Evolutionary conservation across 1,140 invertebrate species (phyloP).

Genomic region (Condylostylus longicornis): DNA sequence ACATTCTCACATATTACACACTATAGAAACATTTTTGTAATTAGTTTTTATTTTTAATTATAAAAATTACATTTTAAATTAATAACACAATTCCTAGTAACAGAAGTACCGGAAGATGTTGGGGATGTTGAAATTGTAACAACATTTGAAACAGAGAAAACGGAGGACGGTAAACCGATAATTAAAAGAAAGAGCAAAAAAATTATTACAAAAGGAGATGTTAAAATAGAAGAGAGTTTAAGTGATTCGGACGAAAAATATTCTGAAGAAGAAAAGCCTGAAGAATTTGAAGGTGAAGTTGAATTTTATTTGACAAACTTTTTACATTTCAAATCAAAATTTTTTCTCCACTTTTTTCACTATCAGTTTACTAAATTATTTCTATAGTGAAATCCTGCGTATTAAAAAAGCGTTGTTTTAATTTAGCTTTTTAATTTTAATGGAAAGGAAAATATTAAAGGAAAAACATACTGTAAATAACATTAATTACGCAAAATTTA

Average conservation of each 20-base stretch:
- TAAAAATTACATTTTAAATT: too few species aligned
- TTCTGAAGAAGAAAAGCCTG: conserved; percentile 19
- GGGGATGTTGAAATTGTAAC: conserved; percentile 28
- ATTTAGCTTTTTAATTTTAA: too few species aligned
- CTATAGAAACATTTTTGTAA: too few species aligned
- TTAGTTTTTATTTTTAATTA: too few species aligned
- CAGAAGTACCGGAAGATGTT: conserved; percentile 19
- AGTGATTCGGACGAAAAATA: conserved; percentile 32
- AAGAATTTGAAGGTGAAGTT: conserved; percentile 12
- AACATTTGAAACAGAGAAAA: conserved; percentile 30
- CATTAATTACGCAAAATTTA: too few species aligned
- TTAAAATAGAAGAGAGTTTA: conserved; percentile 29
- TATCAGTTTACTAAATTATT: too few species aligned
- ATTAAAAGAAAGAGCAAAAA: conserved; percentile 27
- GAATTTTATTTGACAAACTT: conserved; percentile 28
- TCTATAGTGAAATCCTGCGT: too few species aligned
- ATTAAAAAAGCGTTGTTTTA: too few species aligned
- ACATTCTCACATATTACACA: neutral
- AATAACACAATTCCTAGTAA: too few species aligned
- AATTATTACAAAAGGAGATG: conserved; percentile 25
- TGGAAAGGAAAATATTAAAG: too few species aligned
- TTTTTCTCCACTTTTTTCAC: neutral
- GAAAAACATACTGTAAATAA: too few species aligned
- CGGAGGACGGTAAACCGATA: conserved; percentile 24
- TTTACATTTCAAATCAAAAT: conserved; percentile 13